Conservation (phyloP, 2,113 vertebrate genomes). For the Bufo bufo region DNA sequence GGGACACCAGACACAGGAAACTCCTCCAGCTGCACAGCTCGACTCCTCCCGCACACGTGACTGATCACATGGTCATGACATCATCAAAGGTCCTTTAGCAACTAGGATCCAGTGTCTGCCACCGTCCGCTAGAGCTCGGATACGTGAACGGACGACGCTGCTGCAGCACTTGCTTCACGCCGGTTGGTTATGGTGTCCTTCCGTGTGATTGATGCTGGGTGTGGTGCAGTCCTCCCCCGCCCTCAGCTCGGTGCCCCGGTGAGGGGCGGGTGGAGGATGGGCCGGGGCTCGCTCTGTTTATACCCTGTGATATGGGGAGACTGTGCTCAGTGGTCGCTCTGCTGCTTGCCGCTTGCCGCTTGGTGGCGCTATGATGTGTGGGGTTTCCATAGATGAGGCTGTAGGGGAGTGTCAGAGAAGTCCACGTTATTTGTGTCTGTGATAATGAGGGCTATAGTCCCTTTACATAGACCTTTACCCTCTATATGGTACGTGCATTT, state of each 20-base stretch:
- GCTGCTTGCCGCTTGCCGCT: no score
- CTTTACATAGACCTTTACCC: no score
- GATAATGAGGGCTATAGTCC: no score
- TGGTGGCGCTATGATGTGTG: no score
- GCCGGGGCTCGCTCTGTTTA: background rate
- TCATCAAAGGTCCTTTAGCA: background rate
- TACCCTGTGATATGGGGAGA: no score
- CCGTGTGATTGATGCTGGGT: background rate
- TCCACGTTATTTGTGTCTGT: no score
- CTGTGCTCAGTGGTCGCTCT: no score
- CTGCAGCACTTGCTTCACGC: background rate
- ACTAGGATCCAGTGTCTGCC: background rate
- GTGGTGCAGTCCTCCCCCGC: background rate
- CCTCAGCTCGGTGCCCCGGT: background rate
- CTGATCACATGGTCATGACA: background rate
- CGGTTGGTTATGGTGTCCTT: background rate
- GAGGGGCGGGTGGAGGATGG: background rate
- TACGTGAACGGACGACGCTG: slow-evolving; percentile 1
- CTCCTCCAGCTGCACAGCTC: background rate
- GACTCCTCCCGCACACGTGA: background rate
- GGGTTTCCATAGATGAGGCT: no score
- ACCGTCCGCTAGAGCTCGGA: background rate
- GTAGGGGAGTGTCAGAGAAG: no score
- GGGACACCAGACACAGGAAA: no score
- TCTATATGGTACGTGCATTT: no score